phyloP scores from a whole-genome alignment of 2,888 invertebrate species.

The Ernsta delagoae region DNA sequence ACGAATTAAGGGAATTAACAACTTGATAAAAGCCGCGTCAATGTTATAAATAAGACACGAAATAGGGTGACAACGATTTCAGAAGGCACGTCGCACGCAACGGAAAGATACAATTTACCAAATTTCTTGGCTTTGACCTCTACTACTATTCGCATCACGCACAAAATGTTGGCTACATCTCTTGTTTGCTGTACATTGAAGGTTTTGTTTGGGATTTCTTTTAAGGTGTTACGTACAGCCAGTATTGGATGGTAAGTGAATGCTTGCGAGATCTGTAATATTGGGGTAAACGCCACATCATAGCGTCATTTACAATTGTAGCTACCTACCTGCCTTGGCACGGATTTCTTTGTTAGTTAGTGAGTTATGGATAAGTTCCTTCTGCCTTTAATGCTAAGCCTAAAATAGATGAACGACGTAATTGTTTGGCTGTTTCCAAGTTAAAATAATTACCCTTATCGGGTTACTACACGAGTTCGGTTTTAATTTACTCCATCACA shows the following conservation, averaged over 20 bases:
- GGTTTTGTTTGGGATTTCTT: background rate
- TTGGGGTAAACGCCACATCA: conserved; percentile 29
- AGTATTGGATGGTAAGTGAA: conserved; percentile 4
- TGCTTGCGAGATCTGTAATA: background rate
- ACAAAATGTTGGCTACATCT: background rate
- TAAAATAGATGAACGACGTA: conserved; percentile 13
- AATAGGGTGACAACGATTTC: conserved; percentile 44
- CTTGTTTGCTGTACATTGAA: background rate
- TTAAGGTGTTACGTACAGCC: background rate
- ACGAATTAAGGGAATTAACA: conserved; percentile 40
- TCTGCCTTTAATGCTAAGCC: conserved; percentile 10
- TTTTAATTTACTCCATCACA: background rate
- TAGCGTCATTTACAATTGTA: conserved; percentile 36
- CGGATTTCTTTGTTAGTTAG: conserved; percentile 34
- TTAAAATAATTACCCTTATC: conserved; percentile 5
- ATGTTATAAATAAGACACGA: conserved; percentile 43
- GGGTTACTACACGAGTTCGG: conserved; percentile 4
- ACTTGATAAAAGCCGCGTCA: conserved; percentile 41
- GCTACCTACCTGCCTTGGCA: conserved; percentile 34
- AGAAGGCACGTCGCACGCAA: conserved; percentile 41
- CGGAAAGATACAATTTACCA: conserved; percentile 53
- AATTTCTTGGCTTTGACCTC: conserved; percentile 47
- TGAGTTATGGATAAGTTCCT: conserved; percentile 33
- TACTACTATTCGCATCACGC: conserved; percentile 1
- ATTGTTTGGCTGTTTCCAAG: conserved; percentile 8